Evolutionary conservation across 2,888 invertebrate genomes (phyloP).

Genomic region (Iselma pallidipennis): DNA sequence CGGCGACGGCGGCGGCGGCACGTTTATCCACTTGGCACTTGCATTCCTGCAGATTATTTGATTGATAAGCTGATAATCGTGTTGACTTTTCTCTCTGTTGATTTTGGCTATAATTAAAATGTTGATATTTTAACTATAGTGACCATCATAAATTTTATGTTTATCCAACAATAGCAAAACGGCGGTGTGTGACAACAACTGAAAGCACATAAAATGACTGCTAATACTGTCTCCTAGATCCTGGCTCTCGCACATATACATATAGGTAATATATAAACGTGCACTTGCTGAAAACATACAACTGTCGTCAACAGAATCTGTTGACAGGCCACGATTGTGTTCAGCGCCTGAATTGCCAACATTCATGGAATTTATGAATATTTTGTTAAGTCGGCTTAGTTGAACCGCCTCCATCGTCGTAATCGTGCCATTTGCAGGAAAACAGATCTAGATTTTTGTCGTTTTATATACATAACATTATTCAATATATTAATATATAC

Average conservation of each 20-base stretch:
- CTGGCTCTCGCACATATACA: slow-evolving; percentile 26
- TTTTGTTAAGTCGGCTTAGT: slow-evolving; percentile 20
- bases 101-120: slow-evolving; percentile 2
- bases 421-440: background rate
- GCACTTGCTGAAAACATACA: slow-evolving; percentile 35
- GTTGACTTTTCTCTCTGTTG: too few relatives aligned
- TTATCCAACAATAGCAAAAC: slow-evolving; percentile 26
- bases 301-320: slow-evolving; percentile 39
- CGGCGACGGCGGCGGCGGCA: too few relatives aligned
- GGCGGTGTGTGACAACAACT: slow-evolving; percentile 38
- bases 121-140: background rate
- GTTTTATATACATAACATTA: background rate
- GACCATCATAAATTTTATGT: background rate
- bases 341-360: slow-evolving; percentile 37
- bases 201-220: slow-evolving; percentile 43
- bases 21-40: background rate
- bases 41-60: background rate
- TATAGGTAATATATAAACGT: slow-evolving; percentile 11
- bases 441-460: background rate
- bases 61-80: too few relatives aligned
- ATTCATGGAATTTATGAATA: slow-evolving; percentile 43
- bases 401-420: background rate
- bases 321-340: slow-evolving; percentile 42
- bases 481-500: background rate
- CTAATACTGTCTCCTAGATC: slow-evolving; percentile 42